Evolutionary conservation across 2,113 vertebrate genomes (phyloP), one percentile per base, ranked within the genome.

Genomic region (Eleginops maclovinus): DNA sequence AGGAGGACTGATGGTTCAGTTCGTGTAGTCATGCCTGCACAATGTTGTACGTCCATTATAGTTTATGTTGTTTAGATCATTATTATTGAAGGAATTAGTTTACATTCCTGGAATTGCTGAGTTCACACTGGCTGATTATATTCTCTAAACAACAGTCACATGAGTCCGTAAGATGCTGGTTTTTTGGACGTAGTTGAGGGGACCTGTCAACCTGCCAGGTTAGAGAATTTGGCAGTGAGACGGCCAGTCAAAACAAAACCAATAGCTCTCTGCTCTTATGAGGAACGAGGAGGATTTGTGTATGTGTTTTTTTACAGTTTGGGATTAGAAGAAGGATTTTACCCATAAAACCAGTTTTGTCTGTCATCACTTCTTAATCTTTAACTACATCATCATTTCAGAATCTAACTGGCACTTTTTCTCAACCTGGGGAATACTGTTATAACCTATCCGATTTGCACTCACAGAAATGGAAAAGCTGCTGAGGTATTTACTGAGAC

Each of bases 241-340:
- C 14, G 8, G 28, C 19, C 51, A 68, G 53, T 72, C 44, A 28
- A 44, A 70, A 76, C 72, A 64, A 64, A 79, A 19, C 49, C 58
- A 44, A 70, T 40, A 28, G 36, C 50, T 40, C 50, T 41, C 47
- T n/a, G 43, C 21, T 24, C 44, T 68, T 26, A 13, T 10, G 14
- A 53, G 54, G 62, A 75, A 72, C 4, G 55, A 49, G 75, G 63
- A 71, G 79, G 47, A 78, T 82, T 65, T 50, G 28, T 14, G 16
- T 80, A 55, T 50, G 44, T 26, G 24, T 31, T 64, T 61, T 78
- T 47, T 14, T 22, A 72, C 46, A n/a, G 17, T n/a, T 31, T n/a
- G 54, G 66, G 47, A 54, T 24, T 51, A 51, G 19, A 43, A 59
- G 28, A 16, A 21, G 61, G 53, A 47, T 26, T 67, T 43, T 14